phyloP scores from a whole-genome alignment of 2,888 invertebrate species.

The Agrotis exclamationis region DNA sequence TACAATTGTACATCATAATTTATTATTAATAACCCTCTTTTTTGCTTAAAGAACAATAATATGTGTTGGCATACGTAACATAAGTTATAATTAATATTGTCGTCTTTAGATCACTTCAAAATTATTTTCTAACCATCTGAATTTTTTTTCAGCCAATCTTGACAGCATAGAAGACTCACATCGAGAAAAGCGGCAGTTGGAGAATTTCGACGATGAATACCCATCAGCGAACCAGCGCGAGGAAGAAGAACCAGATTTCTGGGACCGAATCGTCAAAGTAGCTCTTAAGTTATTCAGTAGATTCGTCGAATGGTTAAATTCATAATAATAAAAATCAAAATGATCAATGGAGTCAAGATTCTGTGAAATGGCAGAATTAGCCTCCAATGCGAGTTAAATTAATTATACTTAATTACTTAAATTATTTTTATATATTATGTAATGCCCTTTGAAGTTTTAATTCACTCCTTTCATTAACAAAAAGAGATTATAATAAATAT shows the following conservation, averaged over 20 bases:
- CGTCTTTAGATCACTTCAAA: too few species aligned
- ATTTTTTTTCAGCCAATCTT: slow-evolving; percentile 61
- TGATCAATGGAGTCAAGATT: background rate
- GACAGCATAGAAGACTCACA: slow-evolving; percentile 57
- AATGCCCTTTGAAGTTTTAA: slow-evolving; percentile 12
- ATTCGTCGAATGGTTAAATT: slow-evolving; percentile 88
- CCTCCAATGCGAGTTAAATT: background rate
- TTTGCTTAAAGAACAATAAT: too few species aligned
- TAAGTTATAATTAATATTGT: too few species aligned
- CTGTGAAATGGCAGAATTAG: background rate
- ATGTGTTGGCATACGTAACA: too few species aligned
- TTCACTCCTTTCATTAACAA: slow-evolving; percentile 8
- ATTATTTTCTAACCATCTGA: background rate
- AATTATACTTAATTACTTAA: slow-evolving; percentile 19
- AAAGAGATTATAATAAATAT: background rate
- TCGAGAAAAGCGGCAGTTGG: slow-evolving; percentile 79
- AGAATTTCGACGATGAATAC: slow-evolving; percentile 83
- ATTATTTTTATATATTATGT: slow-evolving; percentile 17
- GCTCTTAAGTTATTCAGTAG: slow-evolving; percentile 84
- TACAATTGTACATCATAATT: too few species aligned
- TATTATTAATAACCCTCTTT: too few species aligned
- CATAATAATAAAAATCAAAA: slow-evolving; percentile 62
- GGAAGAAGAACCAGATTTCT: slow-evolving; percentile 85
- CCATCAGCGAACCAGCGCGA: slow-evolving; percentile 75
- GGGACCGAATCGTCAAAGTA: slow-evolving; percentile 86